Percentiles rank a stretch among this genome's conserved stretches.
phyloP scores from a whole-genome alignment of 2,888 invertebrate genomes.

The Cristatella mucedo region DNA sequence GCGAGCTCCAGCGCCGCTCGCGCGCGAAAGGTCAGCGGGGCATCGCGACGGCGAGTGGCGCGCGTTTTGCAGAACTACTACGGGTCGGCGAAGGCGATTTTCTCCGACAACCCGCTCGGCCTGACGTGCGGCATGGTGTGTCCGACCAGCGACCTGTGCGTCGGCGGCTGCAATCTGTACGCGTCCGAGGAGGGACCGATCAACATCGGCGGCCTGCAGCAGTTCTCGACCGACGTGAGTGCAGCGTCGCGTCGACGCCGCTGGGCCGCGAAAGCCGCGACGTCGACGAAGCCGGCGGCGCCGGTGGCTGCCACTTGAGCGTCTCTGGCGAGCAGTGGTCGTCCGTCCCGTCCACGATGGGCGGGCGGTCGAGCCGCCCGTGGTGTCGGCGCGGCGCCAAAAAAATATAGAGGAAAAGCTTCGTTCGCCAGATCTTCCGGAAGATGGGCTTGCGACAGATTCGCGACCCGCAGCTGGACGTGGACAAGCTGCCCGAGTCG shows the following conservation, averaged over 20 bases:
- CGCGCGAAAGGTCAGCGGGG: no score
- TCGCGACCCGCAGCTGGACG: slow-evolving; percentile 49
- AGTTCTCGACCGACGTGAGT: slow-evolving; percentile 78
- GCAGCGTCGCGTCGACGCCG: no score
- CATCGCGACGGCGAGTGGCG: no score
- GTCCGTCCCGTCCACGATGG: no score
- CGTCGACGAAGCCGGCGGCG: no score
- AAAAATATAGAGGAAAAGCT: no score
- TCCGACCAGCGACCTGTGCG: slow-evolving; percentile 92
- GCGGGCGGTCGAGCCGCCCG: no score
- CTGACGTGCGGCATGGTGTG: slow-evolving; percentile 66
- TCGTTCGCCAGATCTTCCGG: slow-evolving; percentile 79
- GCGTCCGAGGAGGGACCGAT: slow-evolving; percentile 94
- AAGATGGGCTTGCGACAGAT: slow-evolving; percentile 81
- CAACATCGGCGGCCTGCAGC: slow-evolving; percentile 94
- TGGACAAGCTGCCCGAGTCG: slow-evolving; percentile 26
- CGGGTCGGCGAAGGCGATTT: slow-evolving; percentile 80
- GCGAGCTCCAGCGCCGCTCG: no score
- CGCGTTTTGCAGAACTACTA: slow-evolving; percentile 80
- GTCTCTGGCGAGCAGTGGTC: no score
- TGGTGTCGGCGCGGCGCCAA: no score
- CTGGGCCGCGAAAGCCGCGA: no score
- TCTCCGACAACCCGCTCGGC: slow-evolving; percentile 87
- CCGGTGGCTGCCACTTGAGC: no score
- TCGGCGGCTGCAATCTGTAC: slow-evolving; percentile 88